phyloP scores from a whole-genome alignment of 2,888 invertebrate genomes.

The Eueremaeus valkanovi region DNA sequence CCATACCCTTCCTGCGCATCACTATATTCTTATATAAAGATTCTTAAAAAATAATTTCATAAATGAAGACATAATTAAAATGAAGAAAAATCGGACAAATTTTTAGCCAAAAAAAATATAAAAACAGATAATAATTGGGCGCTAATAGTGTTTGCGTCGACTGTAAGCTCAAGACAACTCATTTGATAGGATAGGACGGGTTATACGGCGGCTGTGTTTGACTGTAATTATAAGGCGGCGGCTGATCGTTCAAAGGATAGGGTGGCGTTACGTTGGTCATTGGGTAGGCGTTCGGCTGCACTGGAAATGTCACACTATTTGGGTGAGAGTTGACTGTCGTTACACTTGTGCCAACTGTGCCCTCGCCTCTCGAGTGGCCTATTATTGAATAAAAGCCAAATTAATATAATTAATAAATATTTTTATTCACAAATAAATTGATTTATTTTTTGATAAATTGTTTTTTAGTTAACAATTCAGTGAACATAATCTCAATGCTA shows the following conservation, averaged over 20 bases:
- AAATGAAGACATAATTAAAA: too few species aligned
- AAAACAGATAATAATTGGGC: not conserved
- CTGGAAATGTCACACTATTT: not conserved
- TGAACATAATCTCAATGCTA: too few species aligned
- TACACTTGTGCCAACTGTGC: not conserved
- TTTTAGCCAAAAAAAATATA: too few species aligned
- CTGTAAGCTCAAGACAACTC: not conserved
- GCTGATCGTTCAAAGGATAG: not conserved
- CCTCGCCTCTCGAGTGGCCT: not conserved
- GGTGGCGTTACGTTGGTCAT: slow-evolving; percentile 11
- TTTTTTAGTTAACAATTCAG: too few species aligned
- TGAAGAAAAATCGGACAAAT: too few species aligned
- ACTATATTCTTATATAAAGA: too few species aligned
- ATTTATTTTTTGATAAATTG: too few species aligned
- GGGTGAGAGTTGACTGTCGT: slow-evolving; percentile 10
- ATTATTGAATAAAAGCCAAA: too few species aligned
- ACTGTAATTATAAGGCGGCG: slow-evolving; percentile 11
- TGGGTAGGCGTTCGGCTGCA: slow-evolving; percentile 4
- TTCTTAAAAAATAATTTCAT: too few species aligned
- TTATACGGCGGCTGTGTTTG: not conserved
- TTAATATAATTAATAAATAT: not conserved
- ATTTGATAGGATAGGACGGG: slow-evolving; percentile 3
- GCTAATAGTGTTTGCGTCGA: too few species aligned
- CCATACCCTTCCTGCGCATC: too few species aligned
- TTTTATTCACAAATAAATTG: not conserved